Base-by-base conservation (phyloP, 2,113 vertebrate genomes). In the Spizaetus ornatus region DNA sequence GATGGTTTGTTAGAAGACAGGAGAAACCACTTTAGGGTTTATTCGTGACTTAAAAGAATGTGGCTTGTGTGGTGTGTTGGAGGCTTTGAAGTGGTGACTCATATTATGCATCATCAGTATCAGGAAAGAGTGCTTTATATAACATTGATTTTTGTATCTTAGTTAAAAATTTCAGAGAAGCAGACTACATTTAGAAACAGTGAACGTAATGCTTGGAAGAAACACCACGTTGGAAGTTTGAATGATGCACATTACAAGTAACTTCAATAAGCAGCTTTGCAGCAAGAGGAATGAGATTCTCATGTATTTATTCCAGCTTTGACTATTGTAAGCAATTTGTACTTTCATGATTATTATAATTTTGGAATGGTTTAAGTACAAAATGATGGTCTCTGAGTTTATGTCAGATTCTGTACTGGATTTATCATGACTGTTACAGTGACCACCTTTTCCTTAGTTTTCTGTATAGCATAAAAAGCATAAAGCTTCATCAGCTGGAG, bases 11-110 rank as follows among this genome's bases (percentile, higher is more conserved):
- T 88, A 83, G 53, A 93, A 89, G 82, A 58, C 50, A 82, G 74
- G 70, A 91, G 74, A 95, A 91, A 95, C 56, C 50, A 89, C 91
- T 96, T 94, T 6, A 27, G 90, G 84, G 55, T 94, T 96, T 94
- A 82, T 96, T 91, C 8, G 43, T 20, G 11, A 85, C 78, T 97
- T 94, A 29, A 86, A 95, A 91, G 84, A 89, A 66, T 47, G 74
- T 90, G 74, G 71, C 65, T 93, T 91, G 55, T 97, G 89, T 88
- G 63, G 62, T 85, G 82, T 94, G 95, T 96, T 97, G 94, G 89
- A 93, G 87, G 91, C 91, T 97, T 93, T 97, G 94, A 97, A 97
- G 84, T 82, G 84, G 77, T 97, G 96, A 96, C 84, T 97, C 97
- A 96, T 40, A 25, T 62, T 93, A 65, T 94, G 91, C 91, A 95